phyloP scores from a whole-genome alignment of 2,113 vertebrate species.

The Epinephelus moara region DNA sequence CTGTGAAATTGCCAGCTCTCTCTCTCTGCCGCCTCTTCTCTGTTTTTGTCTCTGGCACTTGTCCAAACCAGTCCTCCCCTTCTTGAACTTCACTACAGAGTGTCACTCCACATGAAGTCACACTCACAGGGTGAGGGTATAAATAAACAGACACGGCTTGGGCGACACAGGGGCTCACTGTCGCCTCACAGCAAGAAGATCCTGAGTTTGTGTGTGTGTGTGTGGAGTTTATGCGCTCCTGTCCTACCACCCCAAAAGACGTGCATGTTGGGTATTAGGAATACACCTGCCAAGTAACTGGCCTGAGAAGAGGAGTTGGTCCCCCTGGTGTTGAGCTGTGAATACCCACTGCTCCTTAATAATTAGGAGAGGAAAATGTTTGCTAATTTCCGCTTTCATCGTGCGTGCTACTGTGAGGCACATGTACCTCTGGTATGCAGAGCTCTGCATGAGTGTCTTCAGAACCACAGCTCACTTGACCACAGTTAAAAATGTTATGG shows the following conservation, averaged over 20 bases:
- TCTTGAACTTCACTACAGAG: constrained; percentile 26
- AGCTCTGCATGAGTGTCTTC: neutral
- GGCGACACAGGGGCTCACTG: constrained; percentile 33
- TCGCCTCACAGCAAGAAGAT: constrained; percentile 37
- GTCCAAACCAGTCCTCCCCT: constrained; percentile 32
- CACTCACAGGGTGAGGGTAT: constrained; percentile 52
- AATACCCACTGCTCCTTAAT: constrained; percentile 35
- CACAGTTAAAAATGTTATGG: neutral
- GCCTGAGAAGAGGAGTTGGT: constrained; percentile 23
- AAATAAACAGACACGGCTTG: constrained; percentile 64
- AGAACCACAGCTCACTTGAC: constrained; percentile 1
- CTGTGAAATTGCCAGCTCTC: constrained; percentile 43
- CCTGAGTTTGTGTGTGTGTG: constrained; percentile 6
- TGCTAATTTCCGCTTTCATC: constrained; percentile 23
- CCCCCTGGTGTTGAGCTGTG: constrained; percentile 1
- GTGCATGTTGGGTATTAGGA: constrained; percentile 25
- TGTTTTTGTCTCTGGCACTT: constrained; percentile 34
- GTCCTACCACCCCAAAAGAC: constrained; percentile 8
- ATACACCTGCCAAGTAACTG: constrained; percentile 30
- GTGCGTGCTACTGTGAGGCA: neutral
- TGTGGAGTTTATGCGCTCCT: constrained; percentile 12
- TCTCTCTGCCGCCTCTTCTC: neutral
- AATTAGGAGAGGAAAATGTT: constrained; percentile 35
- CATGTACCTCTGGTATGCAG: neutral
- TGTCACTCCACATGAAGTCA: constrained; percentile 60